Evolutionary conservation across 2,888 invertebrate genomes (phyloP).

Genomic region (Microchrysa polita): DNA sequence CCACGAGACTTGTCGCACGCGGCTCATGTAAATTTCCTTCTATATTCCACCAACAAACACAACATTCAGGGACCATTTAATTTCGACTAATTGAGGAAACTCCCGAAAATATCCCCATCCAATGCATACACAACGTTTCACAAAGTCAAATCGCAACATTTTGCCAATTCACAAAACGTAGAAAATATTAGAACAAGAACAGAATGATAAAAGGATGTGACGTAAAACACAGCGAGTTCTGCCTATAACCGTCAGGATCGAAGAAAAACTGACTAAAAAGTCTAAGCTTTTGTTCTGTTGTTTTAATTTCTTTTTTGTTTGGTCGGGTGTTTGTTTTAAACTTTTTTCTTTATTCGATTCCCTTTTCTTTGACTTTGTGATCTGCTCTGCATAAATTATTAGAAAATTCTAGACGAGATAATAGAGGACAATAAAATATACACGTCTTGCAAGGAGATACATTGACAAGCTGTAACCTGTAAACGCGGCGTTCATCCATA

Average conservation of each 20-base stretch:
- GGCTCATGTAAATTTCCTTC: neutral
- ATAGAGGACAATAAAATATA: slow-evolving; percentile 22
- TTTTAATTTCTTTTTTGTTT: neutral
- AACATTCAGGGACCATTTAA: slow-evolving; percentile 5
- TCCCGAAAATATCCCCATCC: slow-evolving; percentile 1
- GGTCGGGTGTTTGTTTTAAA: neutral
- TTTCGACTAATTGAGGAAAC: slow-evolving; percentile 18
- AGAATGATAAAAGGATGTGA: slow-evolving; percentile 13
- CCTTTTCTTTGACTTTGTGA: slow-evolving; percentile 14
- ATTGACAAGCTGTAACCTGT: too few relatives aligned
- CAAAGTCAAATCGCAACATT: slow-evolving; percentile 25
- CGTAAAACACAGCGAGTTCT: neutral
- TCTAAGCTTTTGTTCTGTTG: neutral
- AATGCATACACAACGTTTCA: neutral
- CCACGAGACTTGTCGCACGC: neutral
- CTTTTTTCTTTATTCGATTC: neutral
- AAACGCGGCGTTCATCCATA: too few relatives aligned
- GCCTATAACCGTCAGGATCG: too few relatives aligned
- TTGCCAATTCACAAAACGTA: slow-evolving; percentile 16
- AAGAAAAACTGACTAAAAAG: neutral
- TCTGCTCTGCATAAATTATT: slow-evolving; percentile 38
- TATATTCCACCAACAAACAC: too few relatives aligned
- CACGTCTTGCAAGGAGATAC: too few relatives aligned
- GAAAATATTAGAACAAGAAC: slow-evolving; percentile 23
- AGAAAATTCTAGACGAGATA: slow-evolving; percentile 26